phyloP scores from a whole-genome alignment of 2,113 vertebrate species.

The Orycteropus afer region DNA sequence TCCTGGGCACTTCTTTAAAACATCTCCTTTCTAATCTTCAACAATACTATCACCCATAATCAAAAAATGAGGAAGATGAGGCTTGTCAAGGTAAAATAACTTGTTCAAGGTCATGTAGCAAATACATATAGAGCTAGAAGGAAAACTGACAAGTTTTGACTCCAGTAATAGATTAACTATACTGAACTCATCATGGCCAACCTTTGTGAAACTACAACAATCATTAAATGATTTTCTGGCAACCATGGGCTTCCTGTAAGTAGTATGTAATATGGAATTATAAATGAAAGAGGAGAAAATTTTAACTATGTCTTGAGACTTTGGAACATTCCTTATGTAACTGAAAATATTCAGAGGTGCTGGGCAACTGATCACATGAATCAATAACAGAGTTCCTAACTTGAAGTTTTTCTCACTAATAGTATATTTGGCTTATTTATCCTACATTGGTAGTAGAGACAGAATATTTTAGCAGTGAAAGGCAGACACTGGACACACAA shows the following conservation, averaged over 20 bases:
- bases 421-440: neutral
- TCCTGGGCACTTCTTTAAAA: neutral
- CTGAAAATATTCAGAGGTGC: neutral
- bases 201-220: neutral
- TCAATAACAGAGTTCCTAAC: neutral
- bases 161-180: neutral
- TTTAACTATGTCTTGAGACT: neutral
- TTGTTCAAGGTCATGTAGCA: neutral
- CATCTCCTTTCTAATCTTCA: neutral
- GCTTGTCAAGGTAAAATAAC: neutral
- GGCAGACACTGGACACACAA: neutral
- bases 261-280: neutral
- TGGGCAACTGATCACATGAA: neutral
- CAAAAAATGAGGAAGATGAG: neutral
- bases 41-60: neutral
- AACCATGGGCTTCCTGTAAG: neutral
- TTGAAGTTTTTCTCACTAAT: neutral
- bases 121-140: neutral
- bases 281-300: neutral
- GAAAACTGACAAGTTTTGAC: neutral
- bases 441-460: neutral
- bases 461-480: neutral
- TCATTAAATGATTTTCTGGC: conserved; percentile 7
- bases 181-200: neutral
- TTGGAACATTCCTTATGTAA: neutral